Evolutionary conservation across 2,888 invertebrate species (phyloP).

Genomic region (Phasia obesa): DNA sequence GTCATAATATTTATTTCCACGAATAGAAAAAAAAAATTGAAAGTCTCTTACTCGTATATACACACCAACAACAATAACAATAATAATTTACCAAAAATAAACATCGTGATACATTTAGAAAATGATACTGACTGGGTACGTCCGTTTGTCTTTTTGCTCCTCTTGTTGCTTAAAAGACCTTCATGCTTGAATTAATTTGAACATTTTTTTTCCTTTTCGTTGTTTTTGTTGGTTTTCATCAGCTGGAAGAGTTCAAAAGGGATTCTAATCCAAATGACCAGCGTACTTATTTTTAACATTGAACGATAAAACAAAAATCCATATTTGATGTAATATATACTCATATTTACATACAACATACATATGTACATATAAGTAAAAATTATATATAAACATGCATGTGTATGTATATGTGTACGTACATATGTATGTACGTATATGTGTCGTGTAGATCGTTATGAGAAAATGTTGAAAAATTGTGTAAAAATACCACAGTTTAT

Average conservation of each 20-base stretch:
- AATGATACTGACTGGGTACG: slow-evolving; percentile 26
- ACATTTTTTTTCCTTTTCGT: slow-evolving; percentile 11
- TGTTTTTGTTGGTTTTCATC: neutral
- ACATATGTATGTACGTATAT: neutral
- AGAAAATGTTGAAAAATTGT: slow-evolving; percentile 13
- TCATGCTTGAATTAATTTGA: slow-evolving; percentile 62
- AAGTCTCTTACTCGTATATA: slow-evolving; percentile 3
- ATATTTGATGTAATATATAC: slow-evolving; percentile 8
- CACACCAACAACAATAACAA: slow-evolving; percentile 14
- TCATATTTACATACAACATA: neutral
- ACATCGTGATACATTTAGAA: slow-evolving; percentile 46
- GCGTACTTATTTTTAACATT: slow-evolving; percentile 59
- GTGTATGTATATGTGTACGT: neutral
- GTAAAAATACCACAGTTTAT: slow-evolving; percentile 35
- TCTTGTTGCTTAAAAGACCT: slow-evolving; percentile 55
- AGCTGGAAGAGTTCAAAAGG: slow-evolving; percentile 51
- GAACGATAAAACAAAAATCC: slow-evolving; percentile 21
- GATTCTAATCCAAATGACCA: slow-evolving; percentile 55
- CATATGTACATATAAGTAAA: neutral
- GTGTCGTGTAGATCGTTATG: neutral
- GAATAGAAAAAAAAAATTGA: slow-evolving; percentile 44
- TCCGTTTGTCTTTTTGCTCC: slow-evolving; percentile 2
- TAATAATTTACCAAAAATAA: slow-evolving; percentile 59
- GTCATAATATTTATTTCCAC: slow-evolving; percentile 67
- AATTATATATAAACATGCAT: too few relatives aligned